Evolutionary conservation across 1,140 invertebrate species (phyloP), one percentile per base, ranked within the genome.

Genomic region (Euschistus heros): DNA sequence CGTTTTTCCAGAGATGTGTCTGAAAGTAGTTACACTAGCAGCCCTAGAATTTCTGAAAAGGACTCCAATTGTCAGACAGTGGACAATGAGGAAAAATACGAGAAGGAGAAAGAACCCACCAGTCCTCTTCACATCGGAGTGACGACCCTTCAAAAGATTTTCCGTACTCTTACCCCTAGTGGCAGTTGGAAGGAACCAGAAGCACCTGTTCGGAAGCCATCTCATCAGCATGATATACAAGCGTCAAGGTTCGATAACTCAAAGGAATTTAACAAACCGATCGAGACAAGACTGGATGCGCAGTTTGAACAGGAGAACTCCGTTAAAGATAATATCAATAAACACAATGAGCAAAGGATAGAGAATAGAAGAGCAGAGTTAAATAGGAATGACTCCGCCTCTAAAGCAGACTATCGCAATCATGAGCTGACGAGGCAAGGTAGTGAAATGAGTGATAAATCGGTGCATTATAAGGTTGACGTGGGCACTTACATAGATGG

Each of bases 131-230:
- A 68, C 20, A 66, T 69, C 20, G 70, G 70, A 0, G 68, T 71
- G 3, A 71, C 70, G 7, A 71, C 70, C 8, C 60, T 71, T n/a
- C 70, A 71, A 37, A 71, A 70, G 26, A 68, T 71, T 6, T 71
- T 71, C 62, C 65, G 69, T 4, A 65, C 68, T 1, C 30, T 68
- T 4, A 67, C 69, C 2, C 65, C 69, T 1, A 68, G 66, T 20
- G 67, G 68, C 3, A 60, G 64, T 15, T 67, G 65, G 63, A 54
- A 50, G 7, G 63, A 68, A 13, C 57, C 47, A 20, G 44, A 37
- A 13, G 33, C 33, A 1, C 33, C 33, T 10, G 5, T 37, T 13
- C 7, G 33, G 8, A 37, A 37, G 33, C 33, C 5, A 13, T 37
- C 33, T 6, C 33, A 37, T 2, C 33, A 37, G 33, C 33, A 6